Base-by-base conservation (phyloP, 2,888 invertebrate genomes). In the Rhagonycha lutea region DNA sequence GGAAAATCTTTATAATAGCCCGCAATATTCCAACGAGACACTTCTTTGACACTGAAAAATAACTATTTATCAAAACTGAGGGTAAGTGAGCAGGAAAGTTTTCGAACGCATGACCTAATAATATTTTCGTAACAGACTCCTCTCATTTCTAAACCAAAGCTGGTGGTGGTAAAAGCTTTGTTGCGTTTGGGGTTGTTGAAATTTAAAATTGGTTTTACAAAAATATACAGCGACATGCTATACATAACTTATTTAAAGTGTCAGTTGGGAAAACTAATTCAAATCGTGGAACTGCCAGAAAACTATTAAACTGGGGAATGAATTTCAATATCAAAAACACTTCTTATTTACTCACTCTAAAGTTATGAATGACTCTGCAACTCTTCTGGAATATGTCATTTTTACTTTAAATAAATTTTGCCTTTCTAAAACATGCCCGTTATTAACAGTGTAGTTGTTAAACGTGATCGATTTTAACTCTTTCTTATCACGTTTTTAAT, bases 231-330 rank as follows among this genome's bases (percentile, higher is more conserved):
- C 70, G 77, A 77, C 77, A 77, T 72, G 72, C 70, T 72, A 73
- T 72, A 73, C 85, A 85, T 85, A 85, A 85, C 84, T 85, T 86
- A 86, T 86, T 85, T 85, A 85, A 84, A 85, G 84, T 86, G 86
- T 85, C 86, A 85, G 85, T 82, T 82, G 73, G 81, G 83, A 83
- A 85, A 86, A 85, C 85, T 85, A 85, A 85, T 85, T 84, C 83
- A 79, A 81, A 82, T 84, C 83, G 83, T 84, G 83, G 83, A 83
- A 82, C 80, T 72, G 73, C 61, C 69, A 61, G 23, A 67, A 73
- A 73, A 70, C 73, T 70, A 71, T 72, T 67, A 72, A 47, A 26
- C 24, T 18, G 11, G 26, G 65, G 70, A 28, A 65, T 26, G 69
- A 28, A 63, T 81, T 83, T 82, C 80, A 80, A 83, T 83, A 84